Evolutionary conservation across 2,888 invertebrate genomes (phyloP), one percentile per base, ranked within the genome.

Genomic region (Caenorhabditis sp.): DNA sequence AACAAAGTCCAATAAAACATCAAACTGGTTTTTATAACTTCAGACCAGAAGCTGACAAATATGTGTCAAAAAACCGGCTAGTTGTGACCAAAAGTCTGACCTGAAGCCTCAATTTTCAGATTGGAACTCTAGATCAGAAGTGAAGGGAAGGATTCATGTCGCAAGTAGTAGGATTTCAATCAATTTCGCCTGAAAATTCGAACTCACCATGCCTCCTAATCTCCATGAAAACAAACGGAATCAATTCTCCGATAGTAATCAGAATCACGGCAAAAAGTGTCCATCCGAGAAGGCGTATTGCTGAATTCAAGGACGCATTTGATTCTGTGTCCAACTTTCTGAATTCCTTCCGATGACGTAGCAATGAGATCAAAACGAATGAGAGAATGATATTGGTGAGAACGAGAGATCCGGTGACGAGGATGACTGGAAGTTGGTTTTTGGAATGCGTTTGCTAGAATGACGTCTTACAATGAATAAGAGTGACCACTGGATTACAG

Each of bases 391-490:
- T 26, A 16, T 22, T 61, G 19, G 72, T 38, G 38, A 61, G 35
- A 7, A 73, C 16, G 24, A 73, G 59, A 61, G 72, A 47, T 73
- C 72, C 72, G 12, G 24, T 38, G 24, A 73, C 51, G 61, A 73
- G 61, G 38, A 73, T 22, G 49, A 73, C 72, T 73, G 72, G 14
- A 73, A 73, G 2, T 38, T 35, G 31, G 38, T 38, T 38, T 38
- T 38, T 38, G 12, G 38, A 38, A 12, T 12, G 38, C 6, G 12
- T 2, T 38, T 38, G 6, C 38, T 8, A 10, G 38, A 38, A 10
- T 38, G n/a, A n/a, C n/a, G n/a, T 38, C 38, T 66, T 31, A 75
- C 75, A 66, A 41, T 75, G 64, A 35, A 75, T 66, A 7, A 66
- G 24, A 6, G 75, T 47, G 14, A 75, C 47, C 12, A 66, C 8